Conservation (phyloP, 2,888 invertebrate genomes). For the Aleiodes alternator region DNA sequence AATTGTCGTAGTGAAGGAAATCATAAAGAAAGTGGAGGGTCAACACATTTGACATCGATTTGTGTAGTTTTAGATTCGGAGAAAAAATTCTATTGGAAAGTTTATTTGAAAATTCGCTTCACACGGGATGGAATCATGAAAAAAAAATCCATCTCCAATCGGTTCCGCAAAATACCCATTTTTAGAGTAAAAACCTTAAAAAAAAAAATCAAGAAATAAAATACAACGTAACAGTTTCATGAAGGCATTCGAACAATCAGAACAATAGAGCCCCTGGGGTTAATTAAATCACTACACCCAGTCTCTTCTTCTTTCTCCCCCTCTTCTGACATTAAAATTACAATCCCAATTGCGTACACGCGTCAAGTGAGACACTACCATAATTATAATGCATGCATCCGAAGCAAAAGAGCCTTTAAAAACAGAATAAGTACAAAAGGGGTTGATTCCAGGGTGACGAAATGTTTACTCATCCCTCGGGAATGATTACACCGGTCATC, state of each 20-base stretch:
- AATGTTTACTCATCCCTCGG: conserved; percentile 44
- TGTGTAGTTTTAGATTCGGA: no score
- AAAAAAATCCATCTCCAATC: no score
- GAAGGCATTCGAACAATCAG: conserved; percentile 1
- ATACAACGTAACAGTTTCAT: background rate
- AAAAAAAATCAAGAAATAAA: conserved; percentile 15
- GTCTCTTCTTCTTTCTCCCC: background rate
- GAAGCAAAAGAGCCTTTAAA: background rate
- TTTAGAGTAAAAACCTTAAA: no score
- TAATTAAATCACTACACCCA: conserved; percentile 59
- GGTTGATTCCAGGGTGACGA: conserved; percentile 26
- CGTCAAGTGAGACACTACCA: conserved; percentile 52
- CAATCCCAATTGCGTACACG: conserved; percentile 63
- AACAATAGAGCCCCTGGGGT: conserved; percentile 58
- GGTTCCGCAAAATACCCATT: no score
- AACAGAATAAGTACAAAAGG: conserved; percentile 36
- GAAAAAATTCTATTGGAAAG: no score
- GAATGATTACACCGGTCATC: conserved; percentile 32
- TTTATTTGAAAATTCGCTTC: no score
- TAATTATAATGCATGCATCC: conserved; percentile 20
- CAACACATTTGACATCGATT: no score
- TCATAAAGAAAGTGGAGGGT: no score
- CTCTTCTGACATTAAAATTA: conserved; percentile 63
- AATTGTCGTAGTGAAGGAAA: no score
- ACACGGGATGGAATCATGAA: no score